phyloP scores from a whole-genome alignment of 2,113 vertebrate genomes.

The Oceanites oceanicus region DNA sequence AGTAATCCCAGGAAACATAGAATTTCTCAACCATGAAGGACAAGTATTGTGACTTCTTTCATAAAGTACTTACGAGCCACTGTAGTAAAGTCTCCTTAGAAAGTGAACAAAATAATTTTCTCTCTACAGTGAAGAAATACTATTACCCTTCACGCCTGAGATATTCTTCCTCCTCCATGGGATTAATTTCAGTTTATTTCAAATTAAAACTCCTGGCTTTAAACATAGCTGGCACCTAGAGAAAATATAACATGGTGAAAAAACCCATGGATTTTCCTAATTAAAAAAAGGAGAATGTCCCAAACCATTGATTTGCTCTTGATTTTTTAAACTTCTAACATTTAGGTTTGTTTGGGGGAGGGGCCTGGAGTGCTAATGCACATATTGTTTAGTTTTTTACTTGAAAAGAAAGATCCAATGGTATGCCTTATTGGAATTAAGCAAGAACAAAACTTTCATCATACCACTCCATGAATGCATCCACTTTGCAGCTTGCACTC shows the following conservation, averaged over 20 bases:
- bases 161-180: background rate
- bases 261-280: background rate
- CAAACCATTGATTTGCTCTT: background rate
- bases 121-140: background rate
- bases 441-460: background rate
- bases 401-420: background rate
- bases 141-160: constrained; percentile 1
- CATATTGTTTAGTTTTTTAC: background rate
- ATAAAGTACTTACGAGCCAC: background rate
- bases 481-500: background rate
- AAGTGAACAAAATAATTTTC: constrained; percentile 2
- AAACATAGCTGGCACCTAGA: background rate
- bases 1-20: background rate
- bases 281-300: background rate
- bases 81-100: background rate
- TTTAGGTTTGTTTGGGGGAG: background rate
- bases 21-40: background rate
- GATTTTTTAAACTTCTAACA: background rate
- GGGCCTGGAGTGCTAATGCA: background rate
- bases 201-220: constrained; percentile 29
- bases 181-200: constrained; percentile 52
- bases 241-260: background rate
- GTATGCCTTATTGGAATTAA: background rate
- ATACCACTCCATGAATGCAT: background rate
- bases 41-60: background rate